These are phyloP conservation scores for Collichthys lucidus DNA, from an alignment of 2,113 vertebrate genomes.

Conservation along the genomic window DNA sequence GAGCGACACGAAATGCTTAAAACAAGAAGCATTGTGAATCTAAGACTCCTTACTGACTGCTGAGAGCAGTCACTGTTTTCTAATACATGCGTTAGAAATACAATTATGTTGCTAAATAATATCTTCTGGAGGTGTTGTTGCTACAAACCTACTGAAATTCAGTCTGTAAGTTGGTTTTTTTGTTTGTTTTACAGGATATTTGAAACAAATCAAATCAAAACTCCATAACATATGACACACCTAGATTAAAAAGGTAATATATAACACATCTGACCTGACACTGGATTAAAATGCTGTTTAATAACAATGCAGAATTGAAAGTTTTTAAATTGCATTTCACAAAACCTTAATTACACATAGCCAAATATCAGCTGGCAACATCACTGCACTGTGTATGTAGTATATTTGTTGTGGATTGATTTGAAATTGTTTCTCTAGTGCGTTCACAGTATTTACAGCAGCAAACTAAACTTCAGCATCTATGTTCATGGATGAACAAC, in stretches of 20 bases:
- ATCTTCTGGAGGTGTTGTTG: not conserved
- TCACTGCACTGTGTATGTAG: too few relatives aligned
- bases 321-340: not conserved
- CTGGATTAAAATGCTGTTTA: not conserved
- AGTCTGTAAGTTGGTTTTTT: not conserved
- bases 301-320: not conserved
- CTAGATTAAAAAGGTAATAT: too few relatives aligned
- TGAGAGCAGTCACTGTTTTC: not conserved
- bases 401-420: too few relatives aligned
- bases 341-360: not conserved
- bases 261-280: not conserved
- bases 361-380: too few relatives aligned
- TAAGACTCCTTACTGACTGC: constrained; percentile 38
- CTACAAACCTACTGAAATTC: not conserved
- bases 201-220: too few relatives aligned
- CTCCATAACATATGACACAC: too few relatives aligned
- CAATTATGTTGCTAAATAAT: not conserved
- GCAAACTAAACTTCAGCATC: too few relatives aligned
- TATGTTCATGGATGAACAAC: too few relatives aligned
- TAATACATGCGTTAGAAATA: not conserved
- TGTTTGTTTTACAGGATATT: not conserved
- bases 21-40: constrained; percentile 70
- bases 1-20: constrained; percentile 40
- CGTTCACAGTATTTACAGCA: too few relatives aligned
- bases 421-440: too few relatives aligned